Evolutionary conservation across 1,140 invertebrate species (phyloP), one percentile per base, ranked within the genome.

Genomic region (Zaprionus gabonicus): DNA sequence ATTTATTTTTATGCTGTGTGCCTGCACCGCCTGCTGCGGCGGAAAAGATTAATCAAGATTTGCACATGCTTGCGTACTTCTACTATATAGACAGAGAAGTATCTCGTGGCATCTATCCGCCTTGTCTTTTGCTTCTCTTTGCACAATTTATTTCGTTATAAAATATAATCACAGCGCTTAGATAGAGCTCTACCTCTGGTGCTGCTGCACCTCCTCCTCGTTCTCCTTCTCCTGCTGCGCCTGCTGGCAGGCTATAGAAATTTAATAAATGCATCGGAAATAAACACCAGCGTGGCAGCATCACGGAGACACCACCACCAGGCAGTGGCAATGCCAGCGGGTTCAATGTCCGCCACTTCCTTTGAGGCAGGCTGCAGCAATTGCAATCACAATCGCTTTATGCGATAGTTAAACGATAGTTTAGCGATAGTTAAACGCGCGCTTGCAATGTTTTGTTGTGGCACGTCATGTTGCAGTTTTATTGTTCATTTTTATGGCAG

Each of bases 41-140:
- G 84, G 84, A 88, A 88, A 88, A 88, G 85, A 88, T 88, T 90
- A 88, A 88, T 88, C 85, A 88, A 88, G 84, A 88, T 88, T 90
- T 88, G 84, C 85, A 84, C 85, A 90, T 90, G 84, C 85, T 78
- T 81, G 84, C 84, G 72, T 71, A 75, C 67, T 9, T 46, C 17
- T 7, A 17, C 57, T 64, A 71, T 56, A 64, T 69, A 75, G 70
- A 51, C 12, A n/a, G 17, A 51, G 9, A 25, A 51, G 20, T 13
- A 51, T 25, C 23, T 63, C n/a, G 10, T 46, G 38, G 59, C 25
- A 44, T 63, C 23, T 63, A 15, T 49, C 7, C 23, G 23, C 44
- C 59, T 63, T 49, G 59, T 28, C 44, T 49, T 57, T 38, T 64
- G 9, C 71, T 82, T 64, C 80, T 67, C 46, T 76, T 76, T 74